Evolutionary conservation across 2,888 invertebrate genomes (phyloP), one percentile per base, ranked within the genome.

Genomic region (Protonemura montana): DNA sequence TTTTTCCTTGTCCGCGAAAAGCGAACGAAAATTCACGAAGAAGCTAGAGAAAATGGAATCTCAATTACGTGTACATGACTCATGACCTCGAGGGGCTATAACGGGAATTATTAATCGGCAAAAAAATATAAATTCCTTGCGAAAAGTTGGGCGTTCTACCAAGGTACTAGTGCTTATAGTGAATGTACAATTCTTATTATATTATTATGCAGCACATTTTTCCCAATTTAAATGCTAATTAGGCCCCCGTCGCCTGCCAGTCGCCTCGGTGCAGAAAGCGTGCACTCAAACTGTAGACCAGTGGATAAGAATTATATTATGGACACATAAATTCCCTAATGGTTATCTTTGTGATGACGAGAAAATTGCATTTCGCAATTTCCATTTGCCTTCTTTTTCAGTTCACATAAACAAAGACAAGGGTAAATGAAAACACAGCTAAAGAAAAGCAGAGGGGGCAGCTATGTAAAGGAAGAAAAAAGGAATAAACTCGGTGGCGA

Each of bases 271-370:
- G 3, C 30, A n/a, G 6, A 81, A 30, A 81, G 27, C 16, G 3
- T 10, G 29, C 81, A 10, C 25, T 6, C 81, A 29, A 81, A 27
- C 30, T 21, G 59, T 21, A n/a, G 81, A 29, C 81, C 30, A 29
- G 81, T 13, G 81, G 30, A 30, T 81, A 81, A 29, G 81, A 81
- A 81, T 81, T 81, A 59, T n/a, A n/a, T 59, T 29, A 81, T 81
- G 30, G 81, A 81, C 81, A 29, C 29, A 81, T 81, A 81, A 81
- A 81, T 81, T 81, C 81, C 81, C 81, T 81, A 81, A 81, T 81
- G 81, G 81, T 81, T 81, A 81, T 81, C 81, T 81, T 81, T 81
- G 81, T 81, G 81, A 81, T 81, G 81, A 81, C 81, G 81, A 81
- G 82, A 82, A 82, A 82, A 82, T 82, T 82, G 82, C 41, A 41